Evolutionary conservation across 1,140 invertebrate genomes (phyloP).

Genomic region (Drosophila nigrodunni): DNA sequence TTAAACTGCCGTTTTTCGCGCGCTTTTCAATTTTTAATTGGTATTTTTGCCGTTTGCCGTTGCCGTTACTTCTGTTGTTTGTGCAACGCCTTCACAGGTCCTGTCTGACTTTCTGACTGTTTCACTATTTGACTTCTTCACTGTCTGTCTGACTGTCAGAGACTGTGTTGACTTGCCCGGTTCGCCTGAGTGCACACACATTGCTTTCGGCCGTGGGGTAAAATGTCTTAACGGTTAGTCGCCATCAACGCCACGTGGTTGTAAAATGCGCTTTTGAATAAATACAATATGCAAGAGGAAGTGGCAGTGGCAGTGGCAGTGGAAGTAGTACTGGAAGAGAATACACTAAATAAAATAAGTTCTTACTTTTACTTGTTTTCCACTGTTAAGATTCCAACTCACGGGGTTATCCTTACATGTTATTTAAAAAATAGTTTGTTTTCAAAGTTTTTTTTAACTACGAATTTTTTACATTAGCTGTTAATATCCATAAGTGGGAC

Average conservation of each 20-base stretch:
- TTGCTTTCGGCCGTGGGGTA: conserved; percentile 32
- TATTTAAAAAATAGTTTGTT: too few relatives aligned
- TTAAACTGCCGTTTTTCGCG: conserved; percentile 72
- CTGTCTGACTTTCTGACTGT: conserved; percentile 29
- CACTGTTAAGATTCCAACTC: too few relatives aligned
- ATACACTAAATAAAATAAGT: too few relatives aligned
- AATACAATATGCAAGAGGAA: conserved; percentile 58
- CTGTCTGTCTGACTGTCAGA: background rate
- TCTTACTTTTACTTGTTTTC: too few relatives aligned
- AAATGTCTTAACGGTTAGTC: conserved; percentile 46
- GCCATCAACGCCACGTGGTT: conserved; percentile 65
- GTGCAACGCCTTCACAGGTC: conserved; percentile 57
- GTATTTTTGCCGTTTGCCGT: conserved; percentile 58
- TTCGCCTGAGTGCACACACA: conserved; percentile 52
- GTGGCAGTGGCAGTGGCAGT: conserved; percentile 12
- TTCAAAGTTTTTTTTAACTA: too few relatives aligned
- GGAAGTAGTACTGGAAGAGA: background rate
- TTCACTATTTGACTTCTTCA: conserved; percentile 3
- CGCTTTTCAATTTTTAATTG: conserved; percentile 82
- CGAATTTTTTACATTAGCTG: too few relatives aligned
- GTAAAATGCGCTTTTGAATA: conserved; percentile 78
- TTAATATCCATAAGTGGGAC: too few relatives aligned
- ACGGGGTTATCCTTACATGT: too few relatives aligned
- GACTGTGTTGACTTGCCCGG: conserved; percentile 46
- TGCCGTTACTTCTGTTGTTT: conserved; percentile 44